Percentiles rank a stretch among this genome's conserved stretches.
phyloP scores from a whole-genome alignment of 2,113 vertebrate species.

The Chelonoidis abingdonii region DNA sequence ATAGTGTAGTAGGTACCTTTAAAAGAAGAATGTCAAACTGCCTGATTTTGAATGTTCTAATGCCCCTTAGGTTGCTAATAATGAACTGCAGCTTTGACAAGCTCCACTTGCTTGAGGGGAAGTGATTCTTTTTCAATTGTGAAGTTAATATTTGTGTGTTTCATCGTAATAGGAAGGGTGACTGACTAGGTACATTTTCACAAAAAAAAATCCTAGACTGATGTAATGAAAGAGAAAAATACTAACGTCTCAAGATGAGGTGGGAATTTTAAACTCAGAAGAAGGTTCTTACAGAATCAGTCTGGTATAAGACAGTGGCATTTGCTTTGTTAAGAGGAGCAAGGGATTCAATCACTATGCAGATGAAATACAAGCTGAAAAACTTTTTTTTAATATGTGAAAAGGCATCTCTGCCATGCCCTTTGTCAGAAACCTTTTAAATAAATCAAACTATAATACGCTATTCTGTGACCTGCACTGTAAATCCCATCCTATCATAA shows the following conservation, averaged over 20 bases:
- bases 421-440: not conserved
- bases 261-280: not conserved
- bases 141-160: not conserved
- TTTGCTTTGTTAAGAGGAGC: not conserved
- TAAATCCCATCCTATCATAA: not conserved
- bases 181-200: not conserved
- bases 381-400: not conserved
- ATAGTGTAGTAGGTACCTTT: not conserved
- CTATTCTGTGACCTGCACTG: not conserved
- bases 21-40: not conserved
- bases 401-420: not conserved
- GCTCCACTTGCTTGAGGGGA: not conserved
- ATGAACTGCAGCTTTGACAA: not conserved
- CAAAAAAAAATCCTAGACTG: not conserved
- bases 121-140: not conserved
- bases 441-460: not conserved
- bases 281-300: not conserved
- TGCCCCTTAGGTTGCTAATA: not conserved
- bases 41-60: not conserved
- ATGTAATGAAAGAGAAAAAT: not conserved
- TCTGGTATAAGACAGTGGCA: not conserved
- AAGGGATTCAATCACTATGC: not conserved
- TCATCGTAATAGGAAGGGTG: not conserved
- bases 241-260: accelerated
- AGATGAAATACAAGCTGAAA: not conserved